Conservation (phyloP, 2,888 invertebrate genomes). For the Cosmorhoe ocellata region DNA sequence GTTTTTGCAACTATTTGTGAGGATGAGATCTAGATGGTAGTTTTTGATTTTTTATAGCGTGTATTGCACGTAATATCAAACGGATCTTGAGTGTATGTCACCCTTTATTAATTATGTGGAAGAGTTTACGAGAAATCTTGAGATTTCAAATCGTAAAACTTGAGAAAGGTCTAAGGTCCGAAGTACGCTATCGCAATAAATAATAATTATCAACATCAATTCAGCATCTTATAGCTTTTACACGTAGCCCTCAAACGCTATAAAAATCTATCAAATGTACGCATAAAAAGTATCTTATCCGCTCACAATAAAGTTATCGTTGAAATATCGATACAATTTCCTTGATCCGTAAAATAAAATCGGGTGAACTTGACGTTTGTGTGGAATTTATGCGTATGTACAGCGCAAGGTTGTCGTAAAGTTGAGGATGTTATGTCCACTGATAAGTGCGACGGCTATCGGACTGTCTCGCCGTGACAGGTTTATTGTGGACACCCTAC, state of each 20-base stretch:
- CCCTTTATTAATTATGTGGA: conserved; percentile 17
- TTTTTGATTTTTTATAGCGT: conserved; percentile 35
- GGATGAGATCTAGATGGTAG: conserved; percentile 49
- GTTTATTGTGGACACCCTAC: conserved; percentile 79
- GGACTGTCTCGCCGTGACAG: conserved; percentile 69
- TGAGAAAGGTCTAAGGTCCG: conserved; percentile 31
- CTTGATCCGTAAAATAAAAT: conserved; percentile 80
- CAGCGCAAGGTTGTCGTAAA: conserved; percentile 74
- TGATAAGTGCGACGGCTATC: conserved; percentile 77
- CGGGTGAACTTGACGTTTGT: conserved; percentile 69
- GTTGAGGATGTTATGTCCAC: conserved; percentile 76
- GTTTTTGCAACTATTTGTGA: conserved; percentile 53
- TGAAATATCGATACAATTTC: conserved; percentile 80
- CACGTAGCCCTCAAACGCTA: conserved; percentile 48
- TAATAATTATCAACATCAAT: conserved; percentile 49
- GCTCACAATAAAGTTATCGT: conserved; percentile 72
- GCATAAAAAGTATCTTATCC: conserved; percentile 72
- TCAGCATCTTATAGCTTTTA: conserved; percentile 38
- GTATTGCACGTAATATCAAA: conserved; percentile 27
- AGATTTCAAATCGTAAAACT: conserved; percentile 31
- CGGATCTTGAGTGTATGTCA: conserved; percentile 11
- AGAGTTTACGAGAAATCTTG: conserved; percentile 23
- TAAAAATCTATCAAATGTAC: conserved; percentile 64
- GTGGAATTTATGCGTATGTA: conserved; percentile 73
- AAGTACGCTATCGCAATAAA: conserved; percentile 39